Conservation (phyloP, 2,113 vertebrate genomes). For the Amphiprion ocellaris region DNA sequence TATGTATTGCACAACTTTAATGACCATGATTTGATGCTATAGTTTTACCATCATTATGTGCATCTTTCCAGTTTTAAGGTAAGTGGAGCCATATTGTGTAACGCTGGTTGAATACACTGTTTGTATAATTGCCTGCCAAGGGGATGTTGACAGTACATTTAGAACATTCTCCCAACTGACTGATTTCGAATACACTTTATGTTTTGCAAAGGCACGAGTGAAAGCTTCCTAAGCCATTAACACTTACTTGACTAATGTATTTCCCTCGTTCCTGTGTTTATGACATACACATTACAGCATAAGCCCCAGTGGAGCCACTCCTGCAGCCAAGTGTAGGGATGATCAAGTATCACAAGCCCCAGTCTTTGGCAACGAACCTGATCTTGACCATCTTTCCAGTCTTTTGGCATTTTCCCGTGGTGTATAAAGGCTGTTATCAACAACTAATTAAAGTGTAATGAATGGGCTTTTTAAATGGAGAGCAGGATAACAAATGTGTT, state of each 20-base stretch:
- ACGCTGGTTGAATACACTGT: constrained; percentile 7
- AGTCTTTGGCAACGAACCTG: constrained; percentile 25
- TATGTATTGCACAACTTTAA: too few relatives aligned
- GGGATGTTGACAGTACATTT: constrained; percentile 53
- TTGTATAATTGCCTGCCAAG: constrained; percentile 36
- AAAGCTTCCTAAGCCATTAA: constrained; percentile 60
- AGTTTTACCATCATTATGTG: background rate
- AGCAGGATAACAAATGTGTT: constrained; percentile 68
- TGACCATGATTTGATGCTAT: too few relatives aligned
- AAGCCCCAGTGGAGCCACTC: constrained; percentile 32
- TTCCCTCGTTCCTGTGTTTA: constrained; percentile 64
- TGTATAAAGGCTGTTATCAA: constrained; percentile 65
- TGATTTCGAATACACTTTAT: constrained; percentile 25
- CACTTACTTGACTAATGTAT: constrained; percentile 41
- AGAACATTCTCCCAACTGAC: constrained; percentile 45
- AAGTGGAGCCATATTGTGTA: background rate
- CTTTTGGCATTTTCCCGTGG: constrained; percentile 54
- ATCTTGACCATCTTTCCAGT: constrained; percentile 34
- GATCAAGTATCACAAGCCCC: constrained; percentile 44
- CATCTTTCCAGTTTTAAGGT: constrained; percentile 7
- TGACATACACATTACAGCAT: constrained; percentile 37
- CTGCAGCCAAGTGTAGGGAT: constrained; percentile 28
- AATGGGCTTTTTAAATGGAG: constrained; percentile 72
- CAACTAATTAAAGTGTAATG: constrained; percentile 78
- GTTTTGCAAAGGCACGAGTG: constrained; percentile 33